Percentiles rank a stretch among this genome's conserved stretches.
phyloP scores from a whole-genome alignment of 2,888 invertebrate genomes.

The Cabera pusaria region DNA sequence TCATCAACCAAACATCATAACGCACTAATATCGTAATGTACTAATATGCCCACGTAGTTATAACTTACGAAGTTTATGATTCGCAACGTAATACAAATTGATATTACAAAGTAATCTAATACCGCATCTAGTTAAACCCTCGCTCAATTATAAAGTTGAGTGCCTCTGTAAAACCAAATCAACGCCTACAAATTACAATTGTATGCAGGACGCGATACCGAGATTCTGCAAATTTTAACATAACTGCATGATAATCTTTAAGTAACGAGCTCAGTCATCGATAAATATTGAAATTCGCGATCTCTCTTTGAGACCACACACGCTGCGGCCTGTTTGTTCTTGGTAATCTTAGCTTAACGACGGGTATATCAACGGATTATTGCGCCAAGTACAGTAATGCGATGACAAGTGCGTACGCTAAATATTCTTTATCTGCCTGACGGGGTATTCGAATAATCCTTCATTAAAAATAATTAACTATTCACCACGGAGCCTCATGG shows the following conservation, averaged over 20 bases:
- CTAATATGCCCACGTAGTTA: too few species aligned
- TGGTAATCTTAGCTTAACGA: slow-evolving; percentile 41
- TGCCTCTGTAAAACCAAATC: slow-evolving; percentile 18
- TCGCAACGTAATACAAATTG: too few species aligned
- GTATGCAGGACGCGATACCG: slow-evolving; percentile 14
- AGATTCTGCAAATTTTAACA: slow-evolving; percentile 40
- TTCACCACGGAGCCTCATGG: slow-evolving; percentile 47
- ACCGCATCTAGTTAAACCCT: too few species aligned
- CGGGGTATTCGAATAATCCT: slow-evolving; percentile 61
- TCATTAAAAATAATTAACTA: slow-evolving; percentile 66
- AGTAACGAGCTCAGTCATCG: slow-evolving; percentile 57
- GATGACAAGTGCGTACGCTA: slow-evolving; percentile 53
- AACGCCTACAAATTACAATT: slow-evolving; percentile 20
- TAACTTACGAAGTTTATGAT: too few species aligned
- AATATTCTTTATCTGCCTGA: slow-evolving; percentile 43
- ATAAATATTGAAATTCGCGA: slow-evolving; percentile 68
- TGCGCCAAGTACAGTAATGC: slow-evolving; percentile 39
- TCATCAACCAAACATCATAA: too few species aligned
- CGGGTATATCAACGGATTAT: slow-evolving; percentile 60
- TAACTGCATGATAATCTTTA: slow-evolving; percentile 49
- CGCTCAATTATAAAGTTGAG: too few species aligned
- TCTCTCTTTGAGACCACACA: slow-evolving; percentile 68
- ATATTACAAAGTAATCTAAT: too few species aligned
- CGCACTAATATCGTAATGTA: too few species aligned
- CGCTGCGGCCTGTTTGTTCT: slow-evolving; percentile 51